A percentile compares a stretch with the other conserved stretches of the same genome.
These are phyloP conservation scores for Prenolepis imparis DNA, from an alignment of 2,888 invertebrate species.

Conservation along the genomic window DNA sequence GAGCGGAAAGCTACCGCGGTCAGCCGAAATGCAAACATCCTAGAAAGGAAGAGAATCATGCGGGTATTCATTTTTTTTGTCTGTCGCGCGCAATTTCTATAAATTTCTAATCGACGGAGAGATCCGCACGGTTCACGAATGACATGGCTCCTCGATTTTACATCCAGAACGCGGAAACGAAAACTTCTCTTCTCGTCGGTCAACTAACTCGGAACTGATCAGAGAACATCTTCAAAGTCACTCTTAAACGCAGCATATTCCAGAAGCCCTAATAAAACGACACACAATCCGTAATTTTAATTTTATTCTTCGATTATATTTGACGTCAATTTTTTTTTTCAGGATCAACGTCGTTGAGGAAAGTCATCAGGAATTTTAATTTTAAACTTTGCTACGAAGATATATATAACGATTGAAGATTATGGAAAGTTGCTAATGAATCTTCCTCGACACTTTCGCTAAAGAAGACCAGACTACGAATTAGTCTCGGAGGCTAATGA, in stretches of 20 bases:
- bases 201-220: neutral
- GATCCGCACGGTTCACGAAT: slow-evolving; percentile 43
- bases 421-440: slow-evolving; percentile 18
- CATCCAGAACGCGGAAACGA: neutral
- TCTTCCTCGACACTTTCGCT: neutral
- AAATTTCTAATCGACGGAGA: slow-evolving; percentile 38
- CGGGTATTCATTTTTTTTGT: neutral
- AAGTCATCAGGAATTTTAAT: neutral
- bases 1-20: slow-evolving; percentile 51
- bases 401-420: neutral
- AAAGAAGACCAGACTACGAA: neutral
- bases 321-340: neutral
- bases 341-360: neutral
- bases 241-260: neutral
- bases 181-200: neutral
- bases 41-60: slow-evolving; percentile 41
- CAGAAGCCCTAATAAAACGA: neutral
- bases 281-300: neutral
- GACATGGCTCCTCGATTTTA: slow-evolving; percentile 46
- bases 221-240: neutral
- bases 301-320: neutral
- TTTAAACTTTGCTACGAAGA: neutral
- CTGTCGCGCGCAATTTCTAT: slow-evolving; percentile 22
- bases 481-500: neutral
- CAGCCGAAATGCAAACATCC: slow-evolving; percentile 28